Evolutionary conservation across 2,888 invertebrate genomes (phyloP).

Genomic region (Belgica antarctica): DNA sequence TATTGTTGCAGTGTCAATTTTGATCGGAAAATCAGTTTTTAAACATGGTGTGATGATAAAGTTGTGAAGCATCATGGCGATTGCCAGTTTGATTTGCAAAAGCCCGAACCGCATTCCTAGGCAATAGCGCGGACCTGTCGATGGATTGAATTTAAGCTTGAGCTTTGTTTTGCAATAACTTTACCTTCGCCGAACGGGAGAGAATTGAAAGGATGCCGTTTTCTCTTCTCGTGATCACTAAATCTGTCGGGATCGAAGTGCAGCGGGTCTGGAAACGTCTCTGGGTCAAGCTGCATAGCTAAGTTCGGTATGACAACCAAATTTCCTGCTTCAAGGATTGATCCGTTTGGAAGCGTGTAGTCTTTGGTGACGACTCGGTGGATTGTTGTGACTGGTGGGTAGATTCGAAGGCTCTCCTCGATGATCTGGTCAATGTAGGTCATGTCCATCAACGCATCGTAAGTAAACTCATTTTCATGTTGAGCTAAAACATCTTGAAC

Average conservation of each 20-base stretch:
- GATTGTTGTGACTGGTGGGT: slow-evolving; percentile 6
- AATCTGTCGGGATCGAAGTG: slow-evolving; percentile 61
- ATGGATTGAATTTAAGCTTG: not conserved
- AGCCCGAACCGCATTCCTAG: slow-evolving; percentile 44
- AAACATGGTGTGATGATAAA: slow-evolving; percentile 38
- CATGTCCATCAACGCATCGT: slow-evolving; percentile 26
- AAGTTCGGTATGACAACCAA: slow-evolving; percentile 56
- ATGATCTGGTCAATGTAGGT: not conserved
- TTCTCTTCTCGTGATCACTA: slow-evolving; percentile 57
- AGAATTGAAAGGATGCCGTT: slow-evolving; percentile 45
- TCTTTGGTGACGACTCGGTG: slow-evolving; percentile 32
- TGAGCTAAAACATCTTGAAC: not conserved
- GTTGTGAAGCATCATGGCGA: slow-evolving; percentile 40
- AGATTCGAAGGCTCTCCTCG: not conserved
- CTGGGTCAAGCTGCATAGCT: slow-evolving; percentile 59
- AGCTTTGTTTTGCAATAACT: not conserved
- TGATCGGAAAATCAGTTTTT: slow-evolving; percentile 31
- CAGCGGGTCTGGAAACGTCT: slow-evolving; percentile 59
- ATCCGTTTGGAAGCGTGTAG: slow-evolving; percentile 50
- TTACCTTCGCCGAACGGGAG: slow-evolving; percentile 45
- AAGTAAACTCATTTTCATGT: not conserved
- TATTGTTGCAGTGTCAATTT: not conserved
- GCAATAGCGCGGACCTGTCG: slow-evolving; percentile 38
- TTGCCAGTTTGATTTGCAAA: slow-evolving; percentile 43
- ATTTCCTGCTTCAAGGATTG: slow-evolving; percentile 53